Evolutionary conservation across 2,888 invertebrate genomes (phyloP), one percentile per base, ranked within the genome.

Genomic region (Bugulina stolonifera): DNA sequence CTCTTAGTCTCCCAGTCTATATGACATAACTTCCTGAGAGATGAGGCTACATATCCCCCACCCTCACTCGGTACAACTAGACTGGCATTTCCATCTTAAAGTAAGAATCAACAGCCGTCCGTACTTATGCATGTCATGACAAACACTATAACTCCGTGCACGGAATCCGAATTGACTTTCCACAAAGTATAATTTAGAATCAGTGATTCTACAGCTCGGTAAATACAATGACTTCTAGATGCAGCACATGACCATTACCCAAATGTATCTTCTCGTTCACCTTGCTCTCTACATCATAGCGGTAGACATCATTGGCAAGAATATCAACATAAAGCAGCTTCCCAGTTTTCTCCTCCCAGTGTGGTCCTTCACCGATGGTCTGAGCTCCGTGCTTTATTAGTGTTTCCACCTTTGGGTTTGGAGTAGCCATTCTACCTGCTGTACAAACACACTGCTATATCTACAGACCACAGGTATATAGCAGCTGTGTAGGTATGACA

Each of bases 331-430:
- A 81, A 1, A 79, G 72, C 54, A 83, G 77, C 1, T 76, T 74
- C 71, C 80, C 76, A 22, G 78, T 76, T 0, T 58, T 71, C 2
- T 77, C 78, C n/a, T 82, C 82, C 83, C 83, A 83, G 75, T 81
- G 81, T 22, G 83, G 83, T 1, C 82, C 81, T 74, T 83, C 83
- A 3, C 81, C 81, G 0, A 76, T 76, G 0, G 78, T 77, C 22
- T 70, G 52, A 72, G 76, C 77, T 32, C 76, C 76, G 43, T 76
- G 74, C 74, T 80, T 77, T 23, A 80, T 69, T 2, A 75, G 18
- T 5, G 32, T 64, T 32, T 64, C 64, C n/a, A 64, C 64, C 14
- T 32, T 64, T 10, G 10, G 18, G 10, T 43, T 43, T 5, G 43
- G 18, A 43, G 43, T 10, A 43, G 43, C 43, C 43, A 43, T 43